These are phyloP conservation scores for Drosophila repletoides DNA, from an alignment of 1,140 invertebrate genomes.

Conservation along the genomic window DNA sequence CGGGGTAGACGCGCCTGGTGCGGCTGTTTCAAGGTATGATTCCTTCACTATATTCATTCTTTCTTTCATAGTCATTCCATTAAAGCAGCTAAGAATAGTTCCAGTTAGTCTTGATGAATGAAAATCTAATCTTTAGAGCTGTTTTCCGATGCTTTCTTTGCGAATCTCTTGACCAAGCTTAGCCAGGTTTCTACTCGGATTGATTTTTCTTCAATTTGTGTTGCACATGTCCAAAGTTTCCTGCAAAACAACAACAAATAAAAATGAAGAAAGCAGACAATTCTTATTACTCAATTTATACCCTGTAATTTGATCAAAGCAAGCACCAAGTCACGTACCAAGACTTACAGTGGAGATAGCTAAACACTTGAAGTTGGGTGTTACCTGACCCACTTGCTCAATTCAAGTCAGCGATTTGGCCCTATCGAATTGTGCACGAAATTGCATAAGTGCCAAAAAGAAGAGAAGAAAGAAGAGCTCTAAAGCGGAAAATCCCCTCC, in stretches of 20 bases:
- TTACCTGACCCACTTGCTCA: constrained; percentile 2
- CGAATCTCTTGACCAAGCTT: too few species aligned
- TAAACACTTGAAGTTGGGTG: not conserved
- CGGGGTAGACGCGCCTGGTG: constrained; percentile 85
- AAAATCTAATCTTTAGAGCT: too few species aligned
- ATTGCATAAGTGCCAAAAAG: constrained; percentile 46
- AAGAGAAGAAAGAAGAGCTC: not conserved
- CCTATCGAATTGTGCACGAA: constrained; percentile 52
- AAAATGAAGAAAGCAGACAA: not conserved
- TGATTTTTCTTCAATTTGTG: too few species aligned
- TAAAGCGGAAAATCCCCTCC: too few species aligned
- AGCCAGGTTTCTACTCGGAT: too few species aligned
- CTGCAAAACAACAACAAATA: constrained; percentile 5
- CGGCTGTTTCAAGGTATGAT: constrained; percentile 85
- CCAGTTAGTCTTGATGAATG: too few species aligned
- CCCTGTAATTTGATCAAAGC: not conserved
- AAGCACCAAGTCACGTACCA: constrained; percentile 52
- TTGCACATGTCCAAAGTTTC: too few species aligned
- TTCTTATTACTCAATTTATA: not conserved
- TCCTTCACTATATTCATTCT: too few species aligned
- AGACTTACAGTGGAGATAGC: constrained; percentile 5
- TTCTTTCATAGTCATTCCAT: too few species aligned
- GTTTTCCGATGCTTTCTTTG: too few species aligned
- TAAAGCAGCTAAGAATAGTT: too few species aligned
- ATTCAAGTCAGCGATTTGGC: constrained; percentile 22